phyloP scores from a whole-genome alignment of 2,888 invertebrate species.

The Augochlorella aurata region DNA sequence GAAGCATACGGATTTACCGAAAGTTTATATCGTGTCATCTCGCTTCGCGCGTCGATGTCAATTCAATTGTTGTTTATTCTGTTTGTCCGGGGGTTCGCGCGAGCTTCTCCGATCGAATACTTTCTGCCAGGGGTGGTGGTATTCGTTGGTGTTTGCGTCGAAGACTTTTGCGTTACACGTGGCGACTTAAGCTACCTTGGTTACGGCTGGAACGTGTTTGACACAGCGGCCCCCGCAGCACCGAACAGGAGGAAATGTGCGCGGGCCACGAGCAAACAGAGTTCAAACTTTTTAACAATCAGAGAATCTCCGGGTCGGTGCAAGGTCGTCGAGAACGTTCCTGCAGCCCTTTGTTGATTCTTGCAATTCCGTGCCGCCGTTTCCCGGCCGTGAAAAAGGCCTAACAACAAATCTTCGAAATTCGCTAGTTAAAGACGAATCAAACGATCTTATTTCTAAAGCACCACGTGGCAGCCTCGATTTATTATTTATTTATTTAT shows the following conservation, averaged over 20 bases:
- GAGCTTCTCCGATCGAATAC: not conserved
- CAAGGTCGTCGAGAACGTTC: not conserved
- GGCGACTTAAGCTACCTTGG: constrained; percentile 35
- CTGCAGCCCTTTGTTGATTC: constrained; percentile 21
- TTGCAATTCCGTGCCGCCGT: constrained; percentile 36
- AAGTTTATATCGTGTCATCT: not conserved
- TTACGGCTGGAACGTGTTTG: constrained; percentile 45
- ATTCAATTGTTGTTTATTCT: not conserved
- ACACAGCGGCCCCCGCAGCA: constrained; percentile 37
- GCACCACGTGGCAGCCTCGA: constrained; percentile 42
- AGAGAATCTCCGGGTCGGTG: not conserved
- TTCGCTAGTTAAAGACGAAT: constrained; percentile 49
- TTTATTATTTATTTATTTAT: constrained; percentile 69
- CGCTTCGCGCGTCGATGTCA: not conserved
- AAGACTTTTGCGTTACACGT: constrained; percentile 26
- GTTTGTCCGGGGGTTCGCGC: not conserved
- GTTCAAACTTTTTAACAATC: not conserved
- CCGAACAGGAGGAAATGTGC: constrained; percentile 43
- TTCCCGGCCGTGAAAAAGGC: constrained; percentile 44
- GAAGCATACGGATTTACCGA: not conserved
- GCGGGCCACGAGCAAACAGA: constrained; percentile 12
- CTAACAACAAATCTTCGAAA: constrained; percentile 57
- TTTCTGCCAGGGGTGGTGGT: not conserved
- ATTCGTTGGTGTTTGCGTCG: constrained; percentile 30
- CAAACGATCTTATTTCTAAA: constrained; percentile 44